These are phyloP conservation scores for Strigamia crassipes DNA, from an alignment of 2,888 invertebrate species.

Conservation along the genomic window DNA sequence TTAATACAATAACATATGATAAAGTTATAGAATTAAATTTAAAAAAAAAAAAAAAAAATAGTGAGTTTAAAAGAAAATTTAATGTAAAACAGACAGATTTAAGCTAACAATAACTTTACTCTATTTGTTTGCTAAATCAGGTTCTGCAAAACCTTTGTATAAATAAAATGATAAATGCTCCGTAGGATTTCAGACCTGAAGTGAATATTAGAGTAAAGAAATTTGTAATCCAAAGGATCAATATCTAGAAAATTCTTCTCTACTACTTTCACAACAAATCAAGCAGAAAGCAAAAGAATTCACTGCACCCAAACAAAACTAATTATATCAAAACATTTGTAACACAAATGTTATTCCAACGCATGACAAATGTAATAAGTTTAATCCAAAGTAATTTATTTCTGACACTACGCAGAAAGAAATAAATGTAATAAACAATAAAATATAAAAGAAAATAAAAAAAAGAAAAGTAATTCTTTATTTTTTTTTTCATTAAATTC, in stretches of 20 bases:
- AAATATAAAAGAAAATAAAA: too few species aligned
- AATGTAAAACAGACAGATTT: not conserved
- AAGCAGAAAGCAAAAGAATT: not conserved
- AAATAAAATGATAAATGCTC: slow-evolving; percentile 32
- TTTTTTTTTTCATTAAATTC: slow-evolving; percentile 13
- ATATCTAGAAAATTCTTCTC: not conserved
- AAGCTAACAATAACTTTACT: not conserved
- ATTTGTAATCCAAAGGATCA: slow-evolving; percentile 35
- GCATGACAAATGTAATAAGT: not conserved
- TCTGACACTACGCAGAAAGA: too few species aligned
- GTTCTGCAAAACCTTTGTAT: not conserved
- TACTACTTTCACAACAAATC: not conserved
- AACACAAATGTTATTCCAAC: not conserved
- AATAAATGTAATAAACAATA: too few species aligned
- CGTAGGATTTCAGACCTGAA: not conserved
- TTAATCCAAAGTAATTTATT: too few species aligned
- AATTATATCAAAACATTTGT: not conserved
- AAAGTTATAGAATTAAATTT: not conserved
- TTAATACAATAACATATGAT: not conserved
- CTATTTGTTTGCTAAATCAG: slow-evolving; percentile 7
- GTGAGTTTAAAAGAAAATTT: not conserved
- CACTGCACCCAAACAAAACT: not conserved
- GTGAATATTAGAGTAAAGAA: slow-evolving; percentile 24
- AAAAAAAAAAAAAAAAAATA: not conserved
- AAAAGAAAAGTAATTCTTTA: not conserved